Base-by-base conservation (phyloP, 1,140 invertebrate species). In the Heterodera carotae region DNA sequence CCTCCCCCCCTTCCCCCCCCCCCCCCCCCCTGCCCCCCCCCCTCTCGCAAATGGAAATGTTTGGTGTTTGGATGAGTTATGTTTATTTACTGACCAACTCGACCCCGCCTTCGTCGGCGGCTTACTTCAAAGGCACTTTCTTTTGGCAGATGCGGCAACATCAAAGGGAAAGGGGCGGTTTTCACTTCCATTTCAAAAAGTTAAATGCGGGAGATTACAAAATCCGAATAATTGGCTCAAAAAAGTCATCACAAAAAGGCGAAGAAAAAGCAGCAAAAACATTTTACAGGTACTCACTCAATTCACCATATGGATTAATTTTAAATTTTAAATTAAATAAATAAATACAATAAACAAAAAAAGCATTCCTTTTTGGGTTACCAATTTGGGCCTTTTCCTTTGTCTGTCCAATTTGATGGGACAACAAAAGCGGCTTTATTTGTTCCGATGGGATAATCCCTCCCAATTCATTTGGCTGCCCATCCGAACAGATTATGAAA, bases 141-240 rank as follows among this genome's bases (percentile, higher is more conserved):
- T 31, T 10, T 31, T 0, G 62, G 25, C 62, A n/a, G 62, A 29
- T 10, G 62, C 62, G 62, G 62, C 62, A 12, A 66, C 62, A 66
- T 66, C 62, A 66, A 66, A 66, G 62, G 22, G 62, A 34, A 10
- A n/a, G n/a, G n/a, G n/a, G n/a, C n/a, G n/a, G n/a, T n/a, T n/a
- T 66, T 53, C 18, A 18, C 48, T 53, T 53, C 15, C 5, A 15
- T 22, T 22, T 22, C 1, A 22, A 56, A 56, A 56, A 56, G 48
- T 22, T 18, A 56, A 56, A 56, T 56, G 48, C 48, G 48, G 48
- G 48, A 56, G 48, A 56, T n/a, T n/a, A 22, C 48, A 56, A 56
- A 56, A 18, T 15, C 15, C 48, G 22, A 56, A 43, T 18, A 56
- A 56, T 22, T 15, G 22, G 22, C 12, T 18, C 15, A 22, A 53